Evolutionary conservation across 2,797 vertebrate species (phyloP).

Genomic region (Furcifer pardalis): DNA sequence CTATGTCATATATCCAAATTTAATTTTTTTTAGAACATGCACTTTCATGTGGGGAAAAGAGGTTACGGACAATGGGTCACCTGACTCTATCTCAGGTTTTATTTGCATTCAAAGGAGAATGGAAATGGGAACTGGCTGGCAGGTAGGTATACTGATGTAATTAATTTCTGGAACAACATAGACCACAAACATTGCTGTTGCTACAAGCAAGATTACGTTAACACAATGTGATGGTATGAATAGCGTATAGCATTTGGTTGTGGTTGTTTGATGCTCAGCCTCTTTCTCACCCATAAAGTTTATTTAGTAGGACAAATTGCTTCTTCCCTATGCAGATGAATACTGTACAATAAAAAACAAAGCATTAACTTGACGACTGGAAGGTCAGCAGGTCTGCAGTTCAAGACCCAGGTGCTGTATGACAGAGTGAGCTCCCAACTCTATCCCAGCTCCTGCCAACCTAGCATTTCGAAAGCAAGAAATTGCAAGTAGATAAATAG

Average conservation of each 20-base stretch:
- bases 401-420: no score
- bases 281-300: not conserved
- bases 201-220: not conserved
- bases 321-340: not conserved
- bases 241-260: not conserved
- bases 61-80: not conserved
- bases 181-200: not conserved
- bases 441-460: no score
- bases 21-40: no score
- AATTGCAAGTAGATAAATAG: no score
- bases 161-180: no score
- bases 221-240: not conserved
- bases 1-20: not conserved
- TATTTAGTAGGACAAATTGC: not conserved
- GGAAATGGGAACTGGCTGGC: no score
- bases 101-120: not conserved
- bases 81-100: not conserved
- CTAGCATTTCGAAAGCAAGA: no score
- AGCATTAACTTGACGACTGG: no score
- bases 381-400: no score
- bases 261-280: not conserved
- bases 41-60: not conserved
- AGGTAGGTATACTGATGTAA: not conserved
- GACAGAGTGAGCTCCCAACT: no score
- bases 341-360: no score